Evolutionary conservation across 2,113 vertebrate genomes (phyloP).

Genomic region (Synodontis membranacea): DNA sequence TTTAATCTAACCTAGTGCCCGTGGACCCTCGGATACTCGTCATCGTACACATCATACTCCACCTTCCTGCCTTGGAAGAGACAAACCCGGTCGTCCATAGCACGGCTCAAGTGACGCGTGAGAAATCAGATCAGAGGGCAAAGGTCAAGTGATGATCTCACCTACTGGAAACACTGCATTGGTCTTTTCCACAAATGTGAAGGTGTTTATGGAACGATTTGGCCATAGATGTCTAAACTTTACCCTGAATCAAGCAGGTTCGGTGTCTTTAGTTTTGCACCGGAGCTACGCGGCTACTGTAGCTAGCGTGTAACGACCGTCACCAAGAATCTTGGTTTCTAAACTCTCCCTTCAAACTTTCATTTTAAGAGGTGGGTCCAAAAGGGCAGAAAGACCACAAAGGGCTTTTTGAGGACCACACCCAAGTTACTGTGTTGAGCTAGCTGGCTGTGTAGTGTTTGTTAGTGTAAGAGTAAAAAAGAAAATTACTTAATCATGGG

Average conservation of each 20-base stretch:
- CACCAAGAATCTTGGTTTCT: not conserved
- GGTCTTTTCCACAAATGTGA: not conserved
- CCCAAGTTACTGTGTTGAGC: not conserved
- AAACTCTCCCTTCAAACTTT: not conserved
- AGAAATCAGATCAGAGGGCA: not conserved
- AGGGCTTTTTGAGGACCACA: slow-evolving; percentile 7
- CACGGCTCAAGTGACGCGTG: not conserved
- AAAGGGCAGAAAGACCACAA: not conserved
- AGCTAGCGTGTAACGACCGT: not conserved
- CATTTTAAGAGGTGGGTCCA: not conserved
- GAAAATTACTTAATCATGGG: not conserved
- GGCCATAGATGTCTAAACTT: not conserved
- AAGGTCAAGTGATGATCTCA: not conserved
- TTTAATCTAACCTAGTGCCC: slow-evolving; percentile 49
- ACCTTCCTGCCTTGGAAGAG: not conserved
- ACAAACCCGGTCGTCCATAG: not conserved
- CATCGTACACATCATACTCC: not conserved
- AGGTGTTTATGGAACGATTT: not conserved
- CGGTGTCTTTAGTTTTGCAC: not conserved
- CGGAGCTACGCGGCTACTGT: not conserved
- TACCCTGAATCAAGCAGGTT: not conserved
- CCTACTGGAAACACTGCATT: not conserved
- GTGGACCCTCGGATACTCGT: slow-evolving; percentile 40
- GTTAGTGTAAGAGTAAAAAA: not conserved
- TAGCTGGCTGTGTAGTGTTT: not conserved